Conservation (phyloP, 2,888 invertebrate species). For the Sphaerophoria taeniata region DNA sequence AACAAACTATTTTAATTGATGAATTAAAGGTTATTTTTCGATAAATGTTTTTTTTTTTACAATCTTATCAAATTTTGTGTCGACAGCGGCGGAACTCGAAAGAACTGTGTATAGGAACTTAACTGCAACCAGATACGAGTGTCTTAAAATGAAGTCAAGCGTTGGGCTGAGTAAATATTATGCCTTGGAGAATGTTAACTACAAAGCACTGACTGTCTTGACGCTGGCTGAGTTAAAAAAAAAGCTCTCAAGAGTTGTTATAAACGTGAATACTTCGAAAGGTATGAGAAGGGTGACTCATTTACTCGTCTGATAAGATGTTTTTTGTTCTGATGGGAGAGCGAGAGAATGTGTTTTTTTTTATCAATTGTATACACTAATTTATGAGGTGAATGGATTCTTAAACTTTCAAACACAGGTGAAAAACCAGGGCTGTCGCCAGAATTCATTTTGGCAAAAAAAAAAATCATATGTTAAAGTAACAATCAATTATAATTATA, state of each 20-base stretch:
- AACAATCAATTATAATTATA: no score
- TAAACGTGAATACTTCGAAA: constrained; percentile 28
- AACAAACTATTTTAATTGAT: constrained; percentile 18
- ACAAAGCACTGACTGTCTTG: constrained; percentile 48
- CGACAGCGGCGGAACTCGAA: constrained; percentile 54
- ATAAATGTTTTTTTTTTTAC: constrained; percentile 14
- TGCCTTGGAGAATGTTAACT: constrained; percentile 56
- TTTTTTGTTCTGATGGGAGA: constrained; percentile 6
- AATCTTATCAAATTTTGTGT: constrained; percentile 61
- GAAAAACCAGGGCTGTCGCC: constrained; percentile 1
- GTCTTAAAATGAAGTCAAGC: constrained; percentile 33
- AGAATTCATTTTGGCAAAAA: neutral
- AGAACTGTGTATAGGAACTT: neutral
- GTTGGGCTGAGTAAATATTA: constrained; percentile 61
- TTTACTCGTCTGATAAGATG: constrained; percentile 55
- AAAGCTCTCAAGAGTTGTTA: constrained; percentile 43
- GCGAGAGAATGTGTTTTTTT: constrained; percentile 8
- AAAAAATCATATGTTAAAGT: no score
- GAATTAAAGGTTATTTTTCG: constrained; percentile 25
- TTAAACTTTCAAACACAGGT: constrained; percentile 1
- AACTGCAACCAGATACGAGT: constrained; percentile 19
- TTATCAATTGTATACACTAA: neutral
- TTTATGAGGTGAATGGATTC: neutral
- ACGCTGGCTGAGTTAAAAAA: constrained; percentile 30
- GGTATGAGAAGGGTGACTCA: constrained; percentile 50